Conservation (phyloP, 2,888 invertebrate species). For the Sipunculus nudus region DNA sequence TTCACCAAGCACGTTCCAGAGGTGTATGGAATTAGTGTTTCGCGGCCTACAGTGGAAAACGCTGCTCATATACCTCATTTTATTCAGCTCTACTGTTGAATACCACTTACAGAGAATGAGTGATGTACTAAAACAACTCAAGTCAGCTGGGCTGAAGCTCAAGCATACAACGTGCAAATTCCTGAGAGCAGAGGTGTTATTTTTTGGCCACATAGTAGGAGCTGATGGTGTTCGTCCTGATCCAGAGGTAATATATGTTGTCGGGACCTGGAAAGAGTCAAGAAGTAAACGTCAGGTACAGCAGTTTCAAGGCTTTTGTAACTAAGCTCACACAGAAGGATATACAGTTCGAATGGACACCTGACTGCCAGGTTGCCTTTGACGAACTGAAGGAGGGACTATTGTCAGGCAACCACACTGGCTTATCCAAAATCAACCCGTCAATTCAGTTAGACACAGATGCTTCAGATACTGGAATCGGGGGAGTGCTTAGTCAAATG, state of each 20-base stretch:
- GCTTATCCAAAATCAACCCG: background rate
- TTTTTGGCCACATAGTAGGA: slow-evolving; percentile 12
- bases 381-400: slow-evolving; percentile 14
- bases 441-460: background rate
- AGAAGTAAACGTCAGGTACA: background rate
- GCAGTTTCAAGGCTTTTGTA: background rate
- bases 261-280: slow-evolving; percentile 5
- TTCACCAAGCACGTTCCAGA: slow-evolving; percentile 51
- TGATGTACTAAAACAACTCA: slow-evolving; percentile 5
- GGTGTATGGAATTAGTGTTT: slow-evolving; percentile 53
- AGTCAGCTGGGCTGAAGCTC: slow-evolving; percentile 18
- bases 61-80: slow-evolving; percentile 59
- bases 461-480: slow-evolving; percentile 7
- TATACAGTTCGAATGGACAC: background rate
- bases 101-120: slow-evolving; percentile 6
- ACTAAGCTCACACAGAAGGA: background rate
- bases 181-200: background rate
- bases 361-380: background rate
- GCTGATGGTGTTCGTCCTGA: slow-evolving; percentile 14
- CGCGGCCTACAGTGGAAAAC: slow-evolving; percentile 41
- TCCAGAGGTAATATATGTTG: slow-evolving; percentile 2
- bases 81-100: slow-evolving; percentile 35
- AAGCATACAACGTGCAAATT: slow-evolving; percentile 20
- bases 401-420: too few relatives aligned
- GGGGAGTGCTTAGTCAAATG: slow-evolving; percentile 20